Conservation (phyloP, 2,113 vertebrate genomes). For the Eonycteris spelaea region DNA sequence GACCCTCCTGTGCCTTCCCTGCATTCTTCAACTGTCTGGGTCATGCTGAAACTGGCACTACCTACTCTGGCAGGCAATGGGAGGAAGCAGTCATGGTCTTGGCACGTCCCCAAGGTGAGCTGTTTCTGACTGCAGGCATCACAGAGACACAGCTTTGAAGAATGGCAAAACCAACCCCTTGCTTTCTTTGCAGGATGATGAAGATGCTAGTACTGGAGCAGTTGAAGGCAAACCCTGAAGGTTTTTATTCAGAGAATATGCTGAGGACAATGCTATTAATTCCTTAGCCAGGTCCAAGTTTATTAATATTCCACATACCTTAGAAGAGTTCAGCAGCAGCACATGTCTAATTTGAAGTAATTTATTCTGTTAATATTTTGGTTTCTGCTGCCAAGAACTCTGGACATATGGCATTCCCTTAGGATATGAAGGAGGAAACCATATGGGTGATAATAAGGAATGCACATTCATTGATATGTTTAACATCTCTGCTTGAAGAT, state of each 20-base stretch:
- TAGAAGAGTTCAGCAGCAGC: constrained; percentile 16
- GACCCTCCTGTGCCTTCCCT: not conserved
- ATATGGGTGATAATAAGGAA: constrained; percentile 28
- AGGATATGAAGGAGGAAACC: constrained; percentile 30
- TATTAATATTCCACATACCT: constrained; percentile 54
- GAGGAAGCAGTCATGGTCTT: not conserved
- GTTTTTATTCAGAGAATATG: not conserved
- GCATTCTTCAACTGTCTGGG: constrained; percentile 25
- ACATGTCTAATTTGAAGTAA: constrained; percentile 56
- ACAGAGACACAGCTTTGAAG: constrained; percentile 10
- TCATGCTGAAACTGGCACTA: constrained; percentile 1
- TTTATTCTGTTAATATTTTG: constrained; percentile 66
- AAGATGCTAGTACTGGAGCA: not conserved
- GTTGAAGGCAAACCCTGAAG: constrained; percentile 1
- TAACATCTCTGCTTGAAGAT: constrained; percentile 46
- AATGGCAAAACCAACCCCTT: not conserved
- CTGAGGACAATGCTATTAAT: constrained; percentile 2
- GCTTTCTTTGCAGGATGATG: constrained; percentile 1
- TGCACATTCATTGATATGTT: constrained; percentile 25
- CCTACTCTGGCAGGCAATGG: not conserved
- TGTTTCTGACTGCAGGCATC: not conserved
- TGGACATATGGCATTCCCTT: constrained; percentile 70
- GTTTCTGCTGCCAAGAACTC: constrained; percentile 49
- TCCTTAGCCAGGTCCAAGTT: not conserved
- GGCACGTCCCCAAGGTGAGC: constrained; percentile 20